Conservation (phyloP, 2,113 vertebrate genomes). For the Lepidothrix coronata region DNA sequence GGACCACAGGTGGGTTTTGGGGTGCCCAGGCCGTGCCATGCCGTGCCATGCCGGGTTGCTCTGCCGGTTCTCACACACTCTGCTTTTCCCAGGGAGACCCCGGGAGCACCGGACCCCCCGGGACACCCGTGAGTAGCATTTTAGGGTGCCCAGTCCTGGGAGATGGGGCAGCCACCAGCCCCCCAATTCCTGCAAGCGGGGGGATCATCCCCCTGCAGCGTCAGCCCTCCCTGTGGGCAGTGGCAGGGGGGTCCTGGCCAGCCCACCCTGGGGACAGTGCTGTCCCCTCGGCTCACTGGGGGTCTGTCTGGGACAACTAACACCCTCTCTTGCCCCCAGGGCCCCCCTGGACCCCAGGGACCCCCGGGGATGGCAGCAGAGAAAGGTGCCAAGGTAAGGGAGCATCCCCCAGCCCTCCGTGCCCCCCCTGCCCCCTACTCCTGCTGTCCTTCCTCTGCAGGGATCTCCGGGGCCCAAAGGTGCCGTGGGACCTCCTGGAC, state of each 20-base stretch:
- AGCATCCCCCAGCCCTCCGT: not conserved
- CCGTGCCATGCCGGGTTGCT: rapidly evolving
- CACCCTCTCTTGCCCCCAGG: constrained; percentile 59
- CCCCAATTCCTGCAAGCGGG: rapidly evolving
- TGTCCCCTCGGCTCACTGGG: not conserved
- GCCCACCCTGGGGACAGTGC: not conserved
- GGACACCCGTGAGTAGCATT: constrained; percentile 39
- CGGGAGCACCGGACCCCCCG: constrained; percentile 66
- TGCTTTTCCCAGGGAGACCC: constrained; percentile 71
- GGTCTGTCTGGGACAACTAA: not conserved
- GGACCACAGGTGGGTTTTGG: constrained; percentile 68
- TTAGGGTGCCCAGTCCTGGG: not conserved
- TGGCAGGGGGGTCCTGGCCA: not conserved
- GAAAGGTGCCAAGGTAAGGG: constrained; percentile 82
- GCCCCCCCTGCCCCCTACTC: not conserved
- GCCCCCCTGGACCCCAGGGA: constrained; percentile 78
- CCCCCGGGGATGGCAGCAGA: constrained; percentile 61
- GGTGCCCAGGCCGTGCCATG: not conserved
- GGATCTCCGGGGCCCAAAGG: constrained; percentile 78
- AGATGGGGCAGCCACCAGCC: not conserved
- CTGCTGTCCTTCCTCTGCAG: constrained; percentile 42
- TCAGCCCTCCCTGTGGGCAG: rapidly evolving
- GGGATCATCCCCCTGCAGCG: too few relatives aligned
- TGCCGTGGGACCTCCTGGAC: constrained; percentile 78
- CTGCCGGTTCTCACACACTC: not conserved